These are phyloP conservation scores for Steromphala cineraria DNA, from an alignment of 2,888 invertebrate genomes.

Conservation along the genomic window DNA sequence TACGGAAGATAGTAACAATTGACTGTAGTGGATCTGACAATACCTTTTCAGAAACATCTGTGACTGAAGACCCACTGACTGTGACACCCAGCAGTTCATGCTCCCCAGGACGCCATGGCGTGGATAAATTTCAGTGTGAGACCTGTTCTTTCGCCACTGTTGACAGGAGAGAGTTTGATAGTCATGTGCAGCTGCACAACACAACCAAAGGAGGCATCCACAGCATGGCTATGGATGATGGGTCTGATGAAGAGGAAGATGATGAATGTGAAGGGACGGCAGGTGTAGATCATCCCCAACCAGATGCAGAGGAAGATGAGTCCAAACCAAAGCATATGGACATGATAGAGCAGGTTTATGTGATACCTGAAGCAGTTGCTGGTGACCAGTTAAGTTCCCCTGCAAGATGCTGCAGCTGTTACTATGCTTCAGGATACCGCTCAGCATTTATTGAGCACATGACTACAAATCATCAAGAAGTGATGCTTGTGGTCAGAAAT, in stretches of 20 bases:
- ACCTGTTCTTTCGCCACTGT: slow-evolving; percentile 8
- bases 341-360: slow-evolving; percentile 30
- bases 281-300: slow-evolving; percentile 1
- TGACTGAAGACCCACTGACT: slow-evolving; percentile 34
- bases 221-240: slow-evolving; percentile 7
- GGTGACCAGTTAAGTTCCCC: slow-evolving; percentile 50
- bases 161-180: background rate
- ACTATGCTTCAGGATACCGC: slow-evolving; percentile 37
- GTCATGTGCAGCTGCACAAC: slow-evolving; percentile 16
- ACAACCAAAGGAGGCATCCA: slow-evolving; percentile 13
- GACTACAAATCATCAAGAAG: slow-evolving; percentile 33
- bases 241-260: background rate
- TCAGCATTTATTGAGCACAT: slow-evolving; percentile 41
- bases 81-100: background rate
- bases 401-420: slow-evolving; percentile 55
- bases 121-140: slow-evolving; percentile 19
- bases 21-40: slow-evolving; percentile 43
- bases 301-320: background rate
- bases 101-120: background rate
- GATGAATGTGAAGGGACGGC: background rate
- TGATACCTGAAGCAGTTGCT: slow-evolving; percentile 36
- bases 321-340: background rate
- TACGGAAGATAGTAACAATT: slow-evolving; percentile 42
- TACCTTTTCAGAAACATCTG: slow-evolving; percentile 44
- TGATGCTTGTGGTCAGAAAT: slow-evolving; percentile 30